Base-by-base conservation (phyloP, 2,113 vertebrate species). In the Chloropsis hardwickii region DNA sequence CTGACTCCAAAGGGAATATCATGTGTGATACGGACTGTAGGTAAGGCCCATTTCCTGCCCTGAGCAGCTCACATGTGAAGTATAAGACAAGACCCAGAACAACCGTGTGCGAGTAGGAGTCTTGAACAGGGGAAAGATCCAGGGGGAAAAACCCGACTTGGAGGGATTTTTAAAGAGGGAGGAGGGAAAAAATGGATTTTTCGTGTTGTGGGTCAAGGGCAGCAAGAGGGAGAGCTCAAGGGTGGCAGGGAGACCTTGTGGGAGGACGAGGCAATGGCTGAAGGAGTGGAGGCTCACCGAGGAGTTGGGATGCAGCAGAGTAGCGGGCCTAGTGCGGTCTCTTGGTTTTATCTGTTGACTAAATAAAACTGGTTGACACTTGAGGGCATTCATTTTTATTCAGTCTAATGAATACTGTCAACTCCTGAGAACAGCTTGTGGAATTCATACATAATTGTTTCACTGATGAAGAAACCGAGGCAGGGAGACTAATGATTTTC, bases 361-460 rank as follows among this genome's bases (percentile, higher is more conserved):
- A 95, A 96, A 94, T 95, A 96, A 91, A 95, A 94, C 83, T 81
- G 81, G 60, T 95, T 96, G 93, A 95, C 95, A 95, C 94, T 97
- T 97, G 37, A 64, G 95, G 96, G 92, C 89, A 91, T 92, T 96
- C 61, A 88, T 95, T 95, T 95, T 95, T 95, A 95, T 95, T 95
- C 95, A 95, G 66, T 89, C 95, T 95, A 96, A 96, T 97, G 93
- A 97, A 95, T 95, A 95, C 86, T 95, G 95, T 97, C 94, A 95
- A 95, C 95, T 96, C 83, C 91, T 95, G 96, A 96, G 92, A 97
- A 96, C 95, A 96, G 92, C 95, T 95, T 97, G 93, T 95, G 94
- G 94, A 97, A 95, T 95, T 97, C 89, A 97, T 97, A 94, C 95
- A 95, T 97, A 97, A 97, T 97, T 95, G 86, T 97, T 96, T 95